phyloP scores from a whole-genome alignment of 92 coral and sea anemone genomes.

The Bergia sp. region DNA sequence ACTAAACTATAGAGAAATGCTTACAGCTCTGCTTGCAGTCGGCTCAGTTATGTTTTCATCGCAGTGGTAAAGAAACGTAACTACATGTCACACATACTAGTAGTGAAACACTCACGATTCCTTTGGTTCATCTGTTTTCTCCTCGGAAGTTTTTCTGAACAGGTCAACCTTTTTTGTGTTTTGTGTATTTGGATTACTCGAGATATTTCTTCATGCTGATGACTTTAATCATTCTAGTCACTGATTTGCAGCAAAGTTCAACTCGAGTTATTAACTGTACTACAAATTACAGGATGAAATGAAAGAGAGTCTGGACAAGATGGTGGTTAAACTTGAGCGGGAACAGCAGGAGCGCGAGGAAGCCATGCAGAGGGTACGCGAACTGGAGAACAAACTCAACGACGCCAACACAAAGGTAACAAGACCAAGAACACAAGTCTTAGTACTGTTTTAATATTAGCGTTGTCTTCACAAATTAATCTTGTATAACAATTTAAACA shows the following conservation, averaged over 20 bases:
- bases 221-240: not conserved
- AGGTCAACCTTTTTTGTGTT: too few relatives aligned
- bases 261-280: not conserved
- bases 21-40: not conserved
- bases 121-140: not conserved
- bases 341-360: slow-evolving; percentile 89
- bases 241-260: not conserved
- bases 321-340: slow-evolving; percentile 87
- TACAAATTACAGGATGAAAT: slow-evolving; percentile 76
- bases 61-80: not conserved
- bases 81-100: too few relatives aligned
- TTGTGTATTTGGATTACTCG: not conserved
- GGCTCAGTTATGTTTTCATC: not conserved
- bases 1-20: not conserved
- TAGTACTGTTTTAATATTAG: too few relatives aligned
- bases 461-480: too few relatives aligned
- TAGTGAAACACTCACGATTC: not conserved
- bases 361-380: slow-evolving; percentile 92
- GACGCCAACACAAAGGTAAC: slow-evolving; percentile 86
- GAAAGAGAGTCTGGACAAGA: slow-evolving; percentile 84
- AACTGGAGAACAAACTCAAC: slow-evolving; percentile 84
- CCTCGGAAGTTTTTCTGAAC: too few relatives aligned
- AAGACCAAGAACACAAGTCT: not conserved
- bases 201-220: not conserved
- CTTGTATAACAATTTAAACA: too few relatives aligned